A percentile compares a stretch with the other conserved stretches of the same genome.
These are phyloP conservation scores for Symphodus melops DNA, from an alignment of 2,113 vertebrate genomes.

Conservation along the genomic window DNA sequence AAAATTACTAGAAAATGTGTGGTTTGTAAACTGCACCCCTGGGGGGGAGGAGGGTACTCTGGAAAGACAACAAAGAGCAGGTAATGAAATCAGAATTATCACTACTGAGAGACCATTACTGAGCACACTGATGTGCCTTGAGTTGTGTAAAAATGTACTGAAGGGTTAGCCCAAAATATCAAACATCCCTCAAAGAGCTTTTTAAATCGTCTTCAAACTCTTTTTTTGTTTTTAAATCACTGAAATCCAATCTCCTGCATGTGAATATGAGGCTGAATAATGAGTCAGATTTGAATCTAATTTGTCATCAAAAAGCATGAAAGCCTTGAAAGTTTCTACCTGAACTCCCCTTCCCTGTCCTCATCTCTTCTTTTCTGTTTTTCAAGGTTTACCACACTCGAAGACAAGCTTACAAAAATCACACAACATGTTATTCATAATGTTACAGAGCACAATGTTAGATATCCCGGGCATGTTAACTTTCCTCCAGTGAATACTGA, in stretches of 20 bases:
- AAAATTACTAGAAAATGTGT: too few species aligned
- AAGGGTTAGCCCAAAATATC: neutral
- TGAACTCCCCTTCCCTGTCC: neutral
- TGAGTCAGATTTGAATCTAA: neutral
- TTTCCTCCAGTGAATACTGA: neutral
- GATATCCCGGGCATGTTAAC: conserved; percentile 7
- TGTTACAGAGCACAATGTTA: neutral
- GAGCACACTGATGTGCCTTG: too few species aligned
- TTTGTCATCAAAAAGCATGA: neutral
- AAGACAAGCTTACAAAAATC: conserved; percentile 10
- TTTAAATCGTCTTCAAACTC: too few species aligned
- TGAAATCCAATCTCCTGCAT: neutral
- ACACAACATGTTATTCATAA: conserved; percentile 17
- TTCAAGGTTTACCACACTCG: neutral
- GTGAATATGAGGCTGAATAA: neutral
- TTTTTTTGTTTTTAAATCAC: too few species aligned
- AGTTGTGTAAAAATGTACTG: too few species aligned
- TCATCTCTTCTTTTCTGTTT: neutral
- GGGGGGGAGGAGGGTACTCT: too few species aligned
- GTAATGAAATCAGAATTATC: neutral
- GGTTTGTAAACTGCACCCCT: too few species aligned
- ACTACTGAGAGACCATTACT: neutral
- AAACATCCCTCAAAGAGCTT: neutral
- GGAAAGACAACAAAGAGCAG: too few species aligned
- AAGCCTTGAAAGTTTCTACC: neutral